Evolutionary conservation across 2,113 vertebrate genomes (phyloP).

Genomic region (Coptodon rendalli): DNA sequence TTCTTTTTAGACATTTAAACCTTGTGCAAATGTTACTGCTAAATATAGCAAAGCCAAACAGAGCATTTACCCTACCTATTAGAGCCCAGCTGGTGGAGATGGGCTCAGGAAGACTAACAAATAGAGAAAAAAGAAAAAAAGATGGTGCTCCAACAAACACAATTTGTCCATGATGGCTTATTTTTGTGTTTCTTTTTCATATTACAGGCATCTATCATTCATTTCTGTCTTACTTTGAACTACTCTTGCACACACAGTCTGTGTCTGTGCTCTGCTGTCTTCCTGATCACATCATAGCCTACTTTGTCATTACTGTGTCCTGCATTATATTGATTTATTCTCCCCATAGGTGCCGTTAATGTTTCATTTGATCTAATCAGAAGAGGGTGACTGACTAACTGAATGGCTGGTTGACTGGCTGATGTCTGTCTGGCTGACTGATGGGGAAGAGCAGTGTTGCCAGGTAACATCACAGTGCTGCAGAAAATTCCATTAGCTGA

Average conservation of each 20-base stretch:
- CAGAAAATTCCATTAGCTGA: conserved; percentile 55
- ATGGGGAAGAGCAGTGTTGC: conserved; percentile 23
- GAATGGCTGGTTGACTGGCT: conserved; percentile 7
- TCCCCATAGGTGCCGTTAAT: neutral
- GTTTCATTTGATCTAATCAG: conserved; percentile 24
- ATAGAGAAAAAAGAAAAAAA: neutral
- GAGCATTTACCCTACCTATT: neutral
- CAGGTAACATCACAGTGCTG: conserved; percentile 26
- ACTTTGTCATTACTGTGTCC: neutral
- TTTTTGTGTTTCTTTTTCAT: neutral
- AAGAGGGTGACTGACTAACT: conserved; percentile 6
- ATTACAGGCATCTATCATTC: neutral
- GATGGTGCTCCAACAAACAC: neutral
- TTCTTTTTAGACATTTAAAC: neutral
- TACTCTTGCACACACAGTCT: neutral
- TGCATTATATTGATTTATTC: neutral
- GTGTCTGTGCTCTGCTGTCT: neutral
- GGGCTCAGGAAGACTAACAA: neutral
- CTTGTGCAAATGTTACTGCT: neutral
- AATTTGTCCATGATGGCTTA: neutral
- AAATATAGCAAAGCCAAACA: neutral
- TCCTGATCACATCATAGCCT: neutral
- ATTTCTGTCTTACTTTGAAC: neutral
- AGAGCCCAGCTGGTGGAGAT: neutral
- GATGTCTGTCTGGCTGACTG: conserved; percentile 1